These are phyloP conservation scores for Chymomyza caudatula DNA, from an alignment of 2,888 invertebrate species.

Conservation along the genomic window DNA sequence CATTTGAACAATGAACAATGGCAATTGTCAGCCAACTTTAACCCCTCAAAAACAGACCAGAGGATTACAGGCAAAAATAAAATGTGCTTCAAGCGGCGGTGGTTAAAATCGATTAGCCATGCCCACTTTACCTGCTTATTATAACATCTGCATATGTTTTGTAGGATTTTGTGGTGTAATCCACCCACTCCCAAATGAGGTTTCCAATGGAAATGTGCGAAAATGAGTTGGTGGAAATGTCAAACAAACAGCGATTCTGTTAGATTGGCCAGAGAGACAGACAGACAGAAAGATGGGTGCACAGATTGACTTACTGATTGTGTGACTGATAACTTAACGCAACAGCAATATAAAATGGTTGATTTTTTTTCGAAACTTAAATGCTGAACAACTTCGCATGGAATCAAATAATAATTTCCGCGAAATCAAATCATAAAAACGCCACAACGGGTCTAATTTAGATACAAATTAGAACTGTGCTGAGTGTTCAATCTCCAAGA, in stretches of 20 bases:
- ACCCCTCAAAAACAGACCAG: not conserved
- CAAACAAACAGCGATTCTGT: too few relatives aligned
- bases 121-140: slow-evolving; percentile 78
- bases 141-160: too few relatives aligned
- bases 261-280: too few relatives aligned
- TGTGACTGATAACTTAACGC: not conserved
- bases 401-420: slow-evolving; percentile 43
- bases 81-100: slow-evolving; percentile 1
- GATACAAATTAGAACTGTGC: slow-evolving; percentile 46
- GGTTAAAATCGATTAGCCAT: slow-evolving; percentile 75
- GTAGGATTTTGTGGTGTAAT: too few relatives aligned
- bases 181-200: too few relatives aligned
- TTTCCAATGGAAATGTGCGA: too few relatives aligned
- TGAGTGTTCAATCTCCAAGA: slow-evolving; percentile 34
- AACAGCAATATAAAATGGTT: too few relatives aligned
- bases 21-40: not conserved
- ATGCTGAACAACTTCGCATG: too few relatives aligned
- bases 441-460: slow-evolving; percentile 19
- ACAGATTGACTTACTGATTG: too few relatives aligned
- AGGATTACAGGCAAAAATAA: not conserved
- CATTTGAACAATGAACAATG: not conserved
- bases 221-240: too few relatives aligned
- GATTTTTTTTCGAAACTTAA: too few relatives aligned
- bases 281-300: too few relatives aligned
- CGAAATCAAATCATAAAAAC: slow-evolving; percentile 64